A percentile compares a stretch with the other conserved stretches of the same genome.
Evolutionary conservation across 2,888 invertebrate genomes (phyloP).

Genomic region (Nomada fucata): DNA sequence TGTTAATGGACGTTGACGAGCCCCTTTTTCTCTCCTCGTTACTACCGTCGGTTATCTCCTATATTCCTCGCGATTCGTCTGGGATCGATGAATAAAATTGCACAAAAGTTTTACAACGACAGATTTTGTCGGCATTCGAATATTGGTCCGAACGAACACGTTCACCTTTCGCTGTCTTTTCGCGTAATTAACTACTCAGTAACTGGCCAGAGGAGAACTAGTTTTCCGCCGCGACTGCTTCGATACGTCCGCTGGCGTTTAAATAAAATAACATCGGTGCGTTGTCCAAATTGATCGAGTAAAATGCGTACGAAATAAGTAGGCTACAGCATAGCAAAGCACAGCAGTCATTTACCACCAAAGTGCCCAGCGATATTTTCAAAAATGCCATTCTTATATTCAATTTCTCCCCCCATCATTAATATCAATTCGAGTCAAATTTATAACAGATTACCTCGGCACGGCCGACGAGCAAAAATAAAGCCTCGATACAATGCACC

Average conservation of each 20-base stretch:
- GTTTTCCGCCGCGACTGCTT: constrained; percentile 33
- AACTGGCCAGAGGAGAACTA: constrained; percentile 43
- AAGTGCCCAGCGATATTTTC: too few species aligned
- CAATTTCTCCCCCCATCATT: too few species aligned
- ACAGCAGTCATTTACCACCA: too few species aligned
- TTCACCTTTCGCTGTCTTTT: too few species aligned
- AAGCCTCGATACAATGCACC: background rate
- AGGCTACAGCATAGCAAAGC: too few species aligned
- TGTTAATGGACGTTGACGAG: background rate
- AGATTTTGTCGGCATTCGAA: too few species aligned
- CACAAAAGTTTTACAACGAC: too few species aligned
- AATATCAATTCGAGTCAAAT: background rate
- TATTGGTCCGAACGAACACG: background rate
- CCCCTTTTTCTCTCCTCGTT: background rate
- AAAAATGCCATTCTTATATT: too few species aligned
- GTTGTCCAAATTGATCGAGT: too few species aligned
- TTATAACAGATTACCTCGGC: background rate
- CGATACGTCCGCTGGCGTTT: constrained; percentile 2
- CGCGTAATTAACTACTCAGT: constrained; percentile 43
- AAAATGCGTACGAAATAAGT: too few species aligned
- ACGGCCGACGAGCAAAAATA: background rate
- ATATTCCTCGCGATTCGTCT: background rate
- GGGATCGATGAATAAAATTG: background rate
- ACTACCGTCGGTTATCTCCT: background rate
- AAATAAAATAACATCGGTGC: too few species aligned